These are phyloP conservation scores for Nettapus auritus DNA, from an alignment of 2,113 vertebrate species.

Conservation along the genomic window DNA sequence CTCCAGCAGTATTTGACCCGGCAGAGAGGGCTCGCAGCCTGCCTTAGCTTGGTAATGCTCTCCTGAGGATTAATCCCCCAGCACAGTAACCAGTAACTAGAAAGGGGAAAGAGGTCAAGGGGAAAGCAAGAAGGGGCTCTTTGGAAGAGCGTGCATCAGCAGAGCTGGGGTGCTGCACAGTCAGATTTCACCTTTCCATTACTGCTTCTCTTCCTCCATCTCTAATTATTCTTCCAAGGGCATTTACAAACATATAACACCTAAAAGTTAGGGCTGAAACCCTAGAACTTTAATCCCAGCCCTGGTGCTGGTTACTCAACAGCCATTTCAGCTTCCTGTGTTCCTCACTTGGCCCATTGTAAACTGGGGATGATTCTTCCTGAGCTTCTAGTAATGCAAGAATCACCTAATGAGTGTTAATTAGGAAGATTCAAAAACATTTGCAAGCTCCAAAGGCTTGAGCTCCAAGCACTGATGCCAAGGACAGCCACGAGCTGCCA, in stretches of 20 bases:
- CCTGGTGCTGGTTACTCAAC: neutral
- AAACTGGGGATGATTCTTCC: slow-evolving; percentile 9
- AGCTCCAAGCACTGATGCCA: neutral
- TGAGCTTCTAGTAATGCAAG: neutral
- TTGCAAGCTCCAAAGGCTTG: neutral
- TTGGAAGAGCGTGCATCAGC: neutral
- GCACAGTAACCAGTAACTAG: neutral
- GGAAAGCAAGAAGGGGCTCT: neutral
- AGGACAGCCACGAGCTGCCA: neutral
- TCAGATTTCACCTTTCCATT: neutral
- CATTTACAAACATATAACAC: neutral
- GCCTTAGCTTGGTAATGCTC: neutral
- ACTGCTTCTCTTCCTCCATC: neutral
- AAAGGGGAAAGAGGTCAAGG: neutral
- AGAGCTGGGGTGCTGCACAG: neutral
- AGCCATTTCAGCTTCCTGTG: neutral
- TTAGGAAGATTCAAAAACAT: neutral
- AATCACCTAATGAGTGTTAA: neutral
- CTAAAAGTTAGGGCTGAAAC: neutral
- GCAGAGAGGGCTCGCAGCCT: neutral
- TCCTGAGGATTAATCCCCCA: neutral
- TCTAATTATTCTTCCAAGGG: neutral
- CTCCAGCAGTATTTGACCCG: neutral
- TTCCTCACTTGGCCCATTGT: neutral
- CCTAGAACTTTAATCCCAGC: neutral